Conservation (phyloP, 1,140 invertebrate species). For the Pachyrhynchus sulphureomaculatus region DNA sequence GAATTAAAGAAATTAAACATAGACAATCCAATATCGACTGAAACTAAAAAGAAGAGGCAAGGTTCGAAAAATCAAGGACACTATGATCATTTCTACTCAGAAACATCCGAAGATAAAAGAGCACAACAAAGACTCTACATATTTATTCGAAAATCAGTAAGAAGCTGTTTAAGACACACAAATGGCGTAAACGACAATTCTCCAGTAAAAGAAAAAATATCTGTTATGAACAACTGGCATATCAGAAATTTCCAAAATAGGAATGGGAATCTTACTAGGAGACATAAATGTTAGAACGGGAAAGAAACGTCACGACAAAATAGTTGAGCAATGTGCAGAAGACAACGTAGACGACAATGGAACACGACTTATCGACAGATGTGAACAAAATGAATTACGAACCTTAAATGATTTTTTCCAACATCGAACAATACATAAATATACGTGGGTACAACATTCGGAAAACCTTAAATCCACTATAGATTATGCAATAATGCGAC, state of each 20-base stretch:
- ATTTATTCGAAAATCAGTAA: background rate
- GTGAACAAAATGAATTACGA: conserved; percentile 14
- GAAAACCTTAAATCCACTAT: background rate
- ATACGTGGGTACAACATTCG: conserved; percentile 10
- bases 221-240: conserved; percentile 10
- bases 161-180: conserved; percentile 3
- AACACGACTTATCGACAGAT: conserved; percentile 20
- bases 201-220: conserved; percentile 3
- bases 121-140: conserved; percentile 5
- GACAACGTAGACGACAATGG: conserved; percentile 15
- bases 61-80: conserved; percentile 2
- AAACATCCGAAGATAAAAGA: conserved; percentile 6
- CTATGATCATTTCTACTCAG: conserved; percentile 11
- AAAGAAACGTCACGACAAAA: background rate
- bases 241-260: background rate
- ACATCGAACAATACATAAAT: conserved; percentile 23
- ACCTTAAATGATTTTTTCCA: conserved; percentile 18
- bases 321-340: conserved; percentile 17
- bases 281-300: conserved; percentile 20
- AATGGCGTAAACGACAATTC: background rate
- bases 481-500: background rate
- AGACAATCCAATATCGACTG: background rate
- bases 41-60: conserved; percentile 22
- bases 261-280: conserved; percentile 6
- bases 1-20: conserved; percentile 7